Evolutionary conservation across 2,113 vertebrate species (phyloP).

Genomic region (Zosterops japonicus): DNA sequence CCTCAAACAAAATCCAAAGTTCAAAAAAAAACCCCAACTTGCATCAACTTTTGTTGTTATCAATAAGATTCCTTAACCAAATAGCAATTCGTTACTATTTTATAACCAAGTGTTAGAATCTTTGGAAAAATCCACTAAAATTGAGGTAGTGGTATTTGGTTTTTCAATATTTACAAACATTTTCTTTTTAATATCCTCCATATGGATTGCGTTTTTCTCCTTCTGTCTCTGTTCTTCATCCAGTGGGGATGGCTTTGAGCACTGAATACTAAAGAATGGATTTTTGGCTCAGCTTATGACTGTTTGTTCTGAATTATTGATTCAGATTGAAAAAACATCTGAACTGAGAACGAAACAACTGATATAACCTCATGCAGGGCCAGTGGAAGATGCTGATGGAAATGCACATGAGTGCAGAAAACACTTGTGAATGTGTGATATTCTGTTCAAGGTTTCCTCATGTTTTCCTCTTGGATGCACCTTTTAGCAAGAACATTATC

Average conservation of each 20-base stretch:
- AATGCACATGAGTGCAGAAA: background rate
- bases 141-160: background rate
- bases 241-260: background rate
- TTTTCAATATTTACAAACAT: background rate
- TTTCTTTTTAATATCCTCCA: background rate
- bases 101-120: background rate
- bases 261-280: background rate
- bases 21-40: background rate
- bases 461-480: background rate
- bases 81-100: background rate
- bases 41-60: background rate
- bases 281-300: background rate
- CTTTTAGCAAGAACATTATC: background rate
- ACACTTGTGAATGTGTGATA: background rate
- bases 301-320: constrained; percentile 2
- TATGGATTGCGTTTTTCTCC: background rate
- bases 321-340: background rate
- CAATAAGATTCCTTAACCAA: background rate
- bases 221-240: background rate
- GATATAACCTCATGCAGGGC: background rate
- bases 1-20: background rate
- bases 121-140: background rate
- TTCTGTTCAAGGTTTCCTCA: background rate
- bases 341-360: background rate
- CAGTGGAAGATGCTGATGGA: background rate